A percentile compares a stretch with the other conserved stretches of the same genome.
Evolutionary conservation across 2,888 invertebrate species (phyloP).

Genomic region (Hydroisotoma schaefferi): DNA sequence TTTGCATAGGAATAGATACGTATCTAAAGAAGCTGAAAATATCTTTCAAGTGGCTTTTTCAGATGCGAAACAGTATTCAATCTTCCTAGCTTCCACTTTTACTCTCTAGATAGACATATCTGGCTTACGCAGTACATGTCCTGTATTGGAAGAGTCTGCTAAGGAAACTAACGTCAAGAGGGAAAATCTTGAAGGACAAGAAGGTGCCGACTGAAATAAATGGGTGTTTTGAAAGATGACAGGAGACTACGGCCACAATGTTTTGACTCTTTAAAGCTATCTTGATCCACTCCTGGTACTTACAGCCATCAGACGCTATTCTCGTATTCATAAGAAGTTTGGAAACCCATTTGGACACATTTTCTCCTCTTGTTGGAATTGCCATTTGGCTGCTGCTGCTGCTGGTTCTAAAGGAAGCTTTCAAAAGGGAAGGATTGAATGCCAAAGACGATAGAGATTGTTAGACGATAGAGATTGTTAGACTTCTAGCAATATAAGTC

Average conservation of each 20-base stretch:
- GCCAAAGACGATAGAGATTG: constrained; percentile 2
- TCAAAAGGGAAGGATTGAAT: no score
- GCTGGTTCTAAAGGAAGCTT: neutral
- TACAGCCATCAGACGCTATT: no score
- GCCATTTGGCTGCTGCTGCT: no score
- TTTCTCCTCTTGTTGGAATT: no score
- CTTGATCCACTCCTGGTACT: constrained; percentile 20
- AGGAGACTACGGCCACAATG: constrained; percentile 18
- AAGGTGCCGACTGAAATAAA: constrained; percentile 26
- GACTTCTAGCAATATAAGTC: neutral
- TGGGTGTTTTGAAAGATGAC: constrained; percentile 32
- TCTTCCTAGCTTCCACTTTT: no score
- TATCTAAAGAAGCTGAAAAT: no score
- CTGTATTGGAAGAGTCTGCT: neutral
- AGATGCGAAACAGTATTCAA: no score
- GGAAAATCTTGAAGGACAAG: constrained; percentile 1
- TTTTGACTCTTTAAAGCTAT: constrained; percentile 29
- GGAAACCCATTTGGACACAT: constrained; percentile 1
- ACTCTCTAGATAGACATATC: no score
- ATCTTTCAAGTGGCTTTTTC: no score
- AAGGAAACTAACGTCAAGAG: neutral
- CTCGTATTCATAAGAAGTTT: constrained; percentile 3
- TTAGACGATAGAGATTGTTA: neutral
- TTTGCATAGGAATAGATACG: no score
- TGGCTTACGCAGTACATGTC: no score